Conservation (phyloP, 2,888 invertebrate genomes). For the Lasioglossum vierecki region DNA sequence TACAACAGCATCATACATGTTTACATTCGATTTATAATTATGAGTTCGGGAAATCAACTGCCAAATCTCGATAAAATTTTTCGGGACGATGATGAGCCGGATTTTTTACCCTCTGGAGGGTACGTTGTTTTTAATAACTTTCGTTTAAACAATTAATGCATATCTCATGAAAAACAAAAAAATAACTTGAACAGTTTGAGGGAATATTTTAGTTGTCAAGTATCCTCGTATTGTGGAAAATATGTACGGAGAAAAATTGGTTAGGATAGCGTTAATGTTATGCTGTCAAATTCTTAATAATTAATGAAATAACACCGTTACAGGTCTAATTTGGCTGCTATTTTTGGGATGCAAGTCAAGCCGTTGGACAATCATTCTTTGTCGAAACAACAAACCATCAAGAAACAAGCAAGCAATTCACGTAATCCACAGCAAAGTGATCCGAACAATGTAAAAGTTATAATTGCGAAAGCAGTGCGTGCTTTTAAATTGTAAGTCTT, state of each 20-base stretch:
- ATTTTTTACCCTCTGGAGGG: conserved; percentile 77
- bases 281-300: not conserved
- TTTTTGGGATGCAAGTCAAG: conserved; percentile 70
- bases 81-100: conserved; percentile 76
- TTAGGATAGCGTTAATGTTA: conserved; percentile 11
- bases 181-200: not conserved
- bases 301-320: conserved; percentile 27
- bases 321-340: conserved; percentile 77
- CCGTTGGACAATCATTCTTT: conserved; percentile 29
- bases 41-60: conserved; percentile 73
- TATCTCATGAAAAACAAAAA: not conserved
- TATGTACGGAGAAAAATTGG: not conserved
- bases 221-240: not conserved
- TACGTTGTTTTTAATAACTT: conserved; percentile 56
- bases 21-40: conserved; percentile 38
- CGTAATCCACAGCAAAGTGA: conserved; percentile 56
- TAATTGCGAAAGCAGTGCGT: conserved; percentile 77
- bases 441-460: conserved; percentile 73
- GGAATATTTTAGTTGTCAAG: not conserved
- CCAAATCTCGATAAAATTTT: conserved; percentile 79
- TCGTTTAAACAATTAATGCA: not conserved
- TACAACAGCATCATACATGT: not conserved
- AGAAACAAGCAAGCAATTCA: conserved; percentile 57
- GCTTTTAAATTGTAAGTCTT: conserved; percentile 77
- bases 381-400: conserved; percentile 55